These are phyloP conservation scores for Oplegnathus fasciatus DNA, from an alignment of 2,113 vertebrate genomes.

Conservation along the genomic window DNA sequence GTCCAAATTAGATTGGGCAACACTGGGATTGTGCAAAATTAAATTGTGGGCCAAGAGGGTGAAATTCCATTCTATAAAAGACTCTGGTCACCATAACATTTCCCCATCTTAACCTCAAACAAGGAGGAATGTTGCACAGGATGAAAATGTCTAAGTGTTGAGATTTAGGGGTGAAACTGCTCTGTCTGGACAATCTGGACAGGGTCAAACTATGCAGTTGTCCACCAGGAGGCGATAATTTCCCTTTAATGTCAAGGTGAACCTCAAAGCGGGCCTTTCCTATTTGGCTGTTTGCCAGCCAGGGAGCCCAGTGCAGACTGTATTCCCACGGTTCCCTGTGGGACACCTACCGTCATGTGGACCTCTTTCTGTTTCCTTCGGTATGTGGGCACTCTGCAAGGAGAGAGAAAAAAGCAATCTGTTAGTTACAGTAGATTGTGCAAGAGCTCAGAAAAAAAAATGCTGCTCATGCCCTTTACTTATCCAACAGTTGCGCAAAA, in stretches of 20 bases:
- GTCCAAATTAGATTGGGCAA: constrained; percentile 77
- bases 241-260: constrained; percentile 66
- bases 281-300: constrained; percentile 61
- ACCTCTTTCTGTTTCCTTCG: constrained; percentile 80
- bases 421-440: constrained; percentile 62
- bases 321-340: constrained; percentile 75
- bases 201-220: not conserved
- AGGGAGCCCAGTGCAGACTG: constrained; percentile 53
- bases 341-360: constrained; percentile 84
- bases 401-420: not conserved
- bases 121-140: constrained; percentile 16
- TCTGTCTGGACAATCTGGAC: not conserved
- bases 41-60: constrained; percentile 62
- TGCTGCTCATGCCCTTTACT: constrained; percentile 28
- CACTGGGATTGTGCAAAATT: constrained; percentile 67
- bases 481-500: constrained; percentile 54
- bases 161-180: constrained; percentile 34
- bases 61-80: constrained; percentile 71
- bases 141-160: not conserved
- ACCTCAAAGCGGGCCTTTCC: constrained; percentile 50
- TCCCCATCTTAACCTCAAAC: constrained; percentile 61
- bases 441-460: constrained; percentile 38
- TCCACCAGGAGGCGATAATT: constrained; percentile 73
- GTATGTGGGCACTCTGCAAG: constrained; percentile 86
- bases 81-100: constrained; percentile 61